Evolutionary conservation across 2,888 invertebrate genomes (phyloP).

Genomic region (Pterostichus niger): DNA sequence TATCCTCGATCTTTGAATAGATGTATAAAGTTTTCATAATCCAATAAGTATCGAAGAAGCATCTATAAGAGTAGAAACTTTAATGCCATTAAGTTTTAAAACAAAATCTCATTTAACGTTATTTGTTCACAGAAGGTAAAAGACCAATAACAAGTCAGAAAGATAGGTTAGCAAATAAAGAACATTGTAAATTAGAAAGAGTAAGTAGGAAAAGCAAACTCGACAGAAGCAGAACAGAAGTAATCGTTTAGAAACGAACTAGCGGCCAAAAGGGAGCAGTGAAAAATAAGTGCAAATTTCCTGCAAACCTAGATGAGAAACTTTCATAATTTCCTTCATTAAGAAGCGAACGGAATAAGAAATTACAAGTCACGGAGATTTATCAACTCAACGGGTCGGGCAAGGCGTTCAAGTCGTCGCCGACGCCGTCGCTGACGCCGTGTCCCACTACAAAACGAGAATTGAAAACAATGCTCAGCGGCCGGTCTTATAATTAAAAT

Average conservation of each 20-base stretch:
- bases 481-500: conserved; percentile 65
- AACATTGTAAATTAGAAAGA: conserved; percentile 36
- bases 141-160: conserved; percentile 33
- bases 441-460: conserved; percentile 57
- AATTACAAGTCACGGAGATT: conserved; percentile 70
- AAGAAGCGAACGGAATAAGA: conserved; percentile 72
- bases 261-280: conserved; percentile 55
- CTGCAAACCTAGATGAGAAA: conserved; percentile 71
- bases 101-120: conserved; percentile 25
- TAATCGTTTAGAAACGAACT: conserved; percentile 55
- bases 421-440: background rate
- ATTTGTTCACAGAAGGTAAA: conserved; percentile 18
- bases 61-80: background rate
- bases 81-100: conserved; percentile 23
- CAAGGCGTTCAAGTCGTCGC: background rate
- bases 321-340: conserved; percentile 75
- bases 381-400: conserved; percentile 61
- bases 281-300: conserved; percentile 73
- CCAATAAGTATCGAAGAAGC: too few relatives aligned
- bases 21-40: too few relatives aligned
- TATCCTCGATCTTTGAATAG: too few relatives aligned
- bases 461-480: conserved; percentile 61
- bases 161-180: conserved; percentile 40
- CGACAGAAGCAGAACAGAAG: conserved; percentile 41
- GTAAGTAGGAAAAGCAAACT: conserved; percentile 44